Evolutionary conservation across 2,888 invertebrate genomes (phyloP).

Genomic region (Cantharis flavilabris): DNA sequence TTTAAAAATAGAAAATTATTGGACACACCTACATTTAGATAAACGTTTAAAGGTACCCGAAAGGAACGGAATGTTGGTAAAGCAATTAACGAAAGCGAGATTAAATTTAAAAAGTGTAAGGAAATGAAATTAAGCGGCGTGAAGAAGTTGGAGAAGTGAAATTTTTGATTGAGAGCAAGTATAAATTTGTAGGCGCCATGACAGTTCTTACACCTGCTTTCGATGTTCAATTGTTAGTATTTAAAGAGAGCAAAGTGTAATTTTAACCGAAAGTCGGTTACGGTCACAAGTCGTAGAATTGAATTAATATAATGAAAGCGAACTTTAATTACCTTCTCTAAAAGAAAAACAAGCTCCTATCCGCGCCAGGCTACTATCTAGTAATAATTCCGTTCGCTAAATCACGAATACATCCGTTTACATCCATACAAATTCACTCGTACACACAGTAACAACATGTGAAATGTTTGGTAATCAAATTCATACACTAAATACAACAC

Average conservation of each 20-base stretch:
- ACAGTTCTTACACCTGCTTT: slow-evolving; percentile 43
- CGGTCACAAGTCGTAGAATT: not conserved
- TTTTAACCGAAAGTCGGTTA: not conserved
- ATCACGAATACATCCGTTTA: slow-evolving; percentile 54
- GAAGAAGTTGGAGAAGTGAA: not conserved
- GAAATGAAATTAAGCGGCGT: not conserved
- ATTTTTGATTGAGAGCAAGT: slow-evolving; percentile 36
- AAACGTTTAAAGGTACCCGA: slow-evolving; percentile 35
- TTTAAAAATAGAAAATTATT: slow-evolving; percentile 45
- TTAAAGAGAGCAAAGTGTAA: not conserved
- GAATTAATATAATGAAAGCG: not conserved
- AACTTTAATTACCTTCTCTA: slow-evolving; percentile 42
- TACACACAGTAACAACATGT: slow-evolving; percentile 51
- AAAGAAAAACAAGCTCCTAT: slow-evolving; percentile 41
- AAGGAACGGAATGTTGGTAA: slow-evolving; percentile 25
- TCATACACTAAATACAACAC: slow-evolving; percentile 44
- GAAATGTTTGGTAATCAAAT: slow-evolving; percentile 43
- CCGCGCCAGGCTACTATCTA: slow-evolving; percentile 48
- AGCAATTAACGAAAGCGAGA: not conserved
- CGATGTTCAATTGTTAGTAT: slow-evolving; percentile 12
- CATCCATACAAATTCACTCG: slow-evolving; percentile 53
- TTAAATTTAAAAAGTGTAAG: not conserved
- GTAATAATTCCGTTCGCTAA: slow-evolving; percentile 45
- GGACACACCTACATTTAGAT: slow-evolving; percentile 49
- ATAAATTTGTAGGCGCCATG: slow-evolving; percentile 53